Conservation (phyloP, 2,113 vertebrate species). For the Cromileptes altivelis region DNA sequence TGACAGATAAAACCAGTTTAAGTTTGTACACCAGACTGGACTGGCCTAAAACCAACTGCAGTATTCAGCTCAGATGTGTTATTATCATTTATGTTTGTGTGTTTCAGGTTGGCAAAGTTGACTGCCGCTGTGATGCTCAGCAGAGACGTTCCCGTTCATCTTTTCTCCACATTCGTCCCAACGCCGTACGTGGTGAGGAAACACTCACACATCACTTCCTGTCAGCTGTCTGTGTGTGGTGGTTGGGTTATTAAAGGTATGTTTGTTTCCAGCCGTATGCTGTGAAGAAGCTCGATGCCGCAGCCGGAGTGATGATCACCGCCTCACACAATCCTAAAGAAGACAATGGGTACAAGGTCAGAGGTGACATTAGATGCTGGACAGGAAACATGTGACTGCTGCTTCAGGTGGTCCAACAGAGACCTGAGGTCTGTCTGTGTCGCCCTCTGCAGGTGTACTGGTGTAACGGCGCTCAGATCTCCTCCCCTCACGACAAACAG, state of each 20-base stretch:
- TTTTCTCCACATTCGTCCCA: conserved; percentile 94
- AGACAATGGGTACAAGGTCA: conserved; percentile 97
- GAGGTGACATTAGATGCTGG: not conserved
- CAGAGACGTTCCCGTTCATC: conserved; percentile 89
- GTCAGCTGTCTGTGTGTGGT: not conserved
- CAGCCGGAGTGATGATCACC: conserved; percentile 96
- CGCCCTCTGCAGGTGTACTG: conserved; percentile 90
- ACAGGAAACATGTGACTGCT: not conserved
- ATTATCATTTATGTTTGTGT: not conserved
- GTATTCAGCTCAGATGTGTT: too few species aligned
- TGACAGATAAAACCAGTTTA: too few species aligned
- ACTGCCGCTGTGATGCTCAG: conserved; percentile 93
- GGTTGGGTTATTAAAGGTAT: not conserved
- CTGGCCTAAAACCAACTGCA: too few species aligned
- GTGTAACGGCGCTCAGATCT: conserved; percentile 95
- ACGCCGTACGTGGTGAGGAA: conserved; percentile 96
- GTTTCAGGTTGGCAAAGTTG: conserved; percentile 89
- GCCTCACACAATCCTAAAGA: conserved; percentile 97
- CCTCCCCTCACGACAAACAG: conserved; percentile 92
- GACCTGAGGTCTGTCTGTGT: not conserved
- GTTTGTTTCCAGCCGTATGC: conserved; percentile 89
- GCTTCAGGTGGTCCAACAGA: conserved; percentile 62
- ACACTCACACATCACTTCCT: not conserved
- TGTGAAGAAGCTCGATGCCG: conserved; percentile 89
- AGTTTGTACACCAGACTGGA: too few species aligned